Base-by-base conservation (phyloP, 2,113 vertebrate genomes). In the Ptilonorhynchus violaceus region DNA sequence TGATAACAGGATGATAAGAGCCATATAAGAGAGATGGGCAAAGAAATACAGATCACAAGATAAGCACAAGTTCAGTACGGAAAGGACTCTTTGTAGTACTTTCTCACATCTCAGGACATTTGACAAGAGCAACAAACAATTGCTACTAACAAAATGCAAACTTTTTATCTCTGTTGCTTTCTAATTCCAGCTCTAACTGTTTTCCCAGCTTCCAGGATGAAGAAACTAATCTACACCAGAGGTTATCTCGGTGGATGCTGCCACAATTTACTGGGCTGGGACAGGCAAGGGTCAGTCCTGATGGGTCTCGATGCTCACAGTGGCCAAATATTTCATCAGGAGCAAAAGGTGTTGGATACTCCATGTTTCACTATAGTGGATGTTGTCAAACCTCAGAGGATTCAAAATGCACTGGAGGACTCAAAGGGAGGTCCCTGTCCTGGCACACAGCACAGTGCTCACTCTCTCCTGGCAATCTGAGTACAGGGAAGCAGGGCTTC, bases 361-460 rank as follows among this genome's bases (percentile, higher is more conserved):
- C 14, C 22, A 4, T 15, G 7, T 46, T 82, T 14, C 33, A 25
- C n/a, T 3, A 15, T 0, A 0, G 16, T n/a, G 5, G 15, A n/a
- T 35, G 15, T 11, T 66, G 23, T 41, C n/a, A 75, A 30, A 49
- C 31, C 18, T 23, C 46, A 42, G 39, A 33, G 33, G 53, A 67
- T 1, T 78, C 35, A 24, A 56, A 0, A 1, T 0, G 1, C 18
- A 49, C 13, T 1, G 1, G 24, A 41, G n/a, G 30, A 46, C 49
- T 30, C 2, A 3, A 81, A 78, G 28, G 11, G 30, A 79, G 14
- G 42, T 79, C 23, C 13, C 22, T 1, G 1, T 10, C 1, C 1
- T 0, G 1, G 15, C 1, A 0, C 28, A 1, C 0, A 1, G 15
- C 1, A 0, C 28, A 30, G 13, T 4, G 2, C 39, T 81, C 1